phyloP scores from a whole-genome alignment of 2,797 vertebrate genomes.

The Bryconaethiops microstoma region DNA sequence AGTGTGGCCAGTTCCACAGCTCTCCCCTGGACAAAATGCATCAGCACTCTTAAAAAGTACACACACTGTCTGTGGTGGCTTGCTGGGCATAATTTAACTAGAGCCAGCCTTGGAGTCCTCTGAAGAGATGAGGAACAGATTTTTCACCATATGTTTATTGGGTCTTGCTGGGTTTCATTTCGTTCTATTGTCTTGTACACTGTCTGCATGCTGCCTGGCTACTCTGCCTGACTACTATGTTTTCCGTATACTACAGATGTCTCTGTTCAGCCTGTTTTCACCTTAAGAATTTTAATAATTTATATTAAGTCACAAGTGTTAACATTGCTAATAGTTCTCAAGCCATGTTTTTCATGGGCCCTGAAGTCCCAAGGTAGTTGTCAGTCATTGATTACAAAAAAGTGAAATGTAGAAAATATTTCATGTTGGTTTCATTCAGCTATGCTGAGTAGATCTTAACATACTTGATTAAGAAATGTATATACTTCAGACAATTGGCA shows the following conservation, averaged over 20 bases:
- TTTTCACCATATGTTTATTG: slow-evolving; percentile 60
- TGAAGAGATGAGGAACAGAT: slow-evolving; percentile 61
- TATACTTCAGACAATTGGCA: too few species aligned
- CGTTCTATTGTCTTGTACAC: slow-evolving; percentile 23
- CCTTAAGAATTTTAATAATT: background rate
- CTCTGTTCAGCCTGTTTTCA: background rate
- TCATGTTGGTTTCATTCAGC: too few species aligned
- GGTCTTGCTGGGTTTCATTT: slow-evolving; percentile 49
- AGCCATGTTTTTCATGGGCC: too few species aligned
- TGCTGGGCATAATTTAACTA: slow-evolving; percentile 30
- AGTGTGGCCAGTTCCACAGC: slow-evolving; percentile 47
- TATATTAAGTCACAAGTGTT: background rate
- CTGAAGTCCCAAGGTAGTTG: background rate
- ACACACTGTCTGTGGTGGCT: slow-evolving; percentile 34
- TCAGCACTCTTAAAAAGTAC: slow-evolving; percentile 49
- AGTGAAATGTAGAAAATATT: too few species aligned
- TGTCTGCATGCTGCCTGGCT: background rate
- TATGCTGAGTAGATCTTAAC: too few species aligned
- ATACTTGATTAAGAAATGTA: too few species aligned
- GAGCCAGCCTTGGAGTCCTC: slow-evolving; percentile 45
- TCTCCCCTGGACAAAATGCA: slow-evolving; percentile 44
- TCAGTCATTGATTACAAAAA: background rate
- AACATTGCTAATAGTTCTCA: background rate
- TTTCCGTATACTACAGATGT: slow-evolving; percentile 47
- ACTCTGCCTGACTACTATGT: slow-evolving; percentile 8